A percentile compares a stretch with the other conserved stretches of the same genome.
phyloP scores from a whole-genome alignment of 2,797 vertebrate genomes.

The Gallirallus australis region DNA sequence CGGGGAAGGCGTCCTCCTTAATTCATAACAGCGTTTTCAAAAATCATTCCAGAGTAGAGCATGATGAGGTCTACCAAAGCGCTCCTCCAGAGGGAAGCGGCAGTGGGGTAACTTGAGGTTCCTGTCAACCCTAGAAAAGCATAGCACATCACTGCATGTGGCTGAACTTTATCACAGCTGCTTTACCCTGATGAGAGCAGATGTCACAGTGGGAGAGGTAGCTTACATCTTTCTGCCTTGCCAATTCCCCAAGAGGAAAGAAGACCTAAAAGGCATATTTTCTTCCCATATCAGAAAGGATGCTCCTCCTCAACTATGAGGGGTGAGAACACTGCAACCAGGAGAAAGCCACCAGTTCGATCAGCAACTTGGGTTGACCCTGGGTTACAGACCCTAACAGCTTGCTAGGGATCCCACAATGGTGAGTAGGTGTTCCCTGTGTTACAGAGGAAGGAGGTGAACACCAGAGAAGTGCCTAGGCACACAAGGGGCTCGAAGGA shows the following conservation, averaged over 20 bases:
- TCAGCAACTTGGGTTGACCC: rapidly evolving
- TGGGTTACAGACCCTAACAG: neutral
- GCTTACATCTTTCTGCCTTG: neutral
- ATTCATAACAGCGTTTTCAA: neutral
- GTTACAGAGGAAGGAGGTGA: neutral
- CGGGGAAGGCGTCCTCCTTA: neutral
- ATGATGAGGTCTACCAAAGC: neutral
- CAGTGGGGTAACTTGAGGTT: neutral
- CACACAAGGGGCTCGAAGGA: rapidly evolving
- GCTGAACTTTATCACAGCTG: rapidly evolving
- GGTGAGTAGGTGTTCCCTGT: rapidly evolving
- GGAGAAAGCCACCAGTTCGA: neutral
- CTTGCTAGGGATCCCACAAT: neutral
- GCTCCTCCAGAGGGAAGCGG: neutral
- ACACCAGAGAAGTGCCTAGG: neutral
- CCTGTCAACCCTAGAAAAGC: neutral
- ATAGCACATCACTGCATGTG: rapidly evolving
- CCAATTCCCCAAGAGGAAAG: neutral
- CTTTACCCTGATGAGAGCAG: rapidly evolving
- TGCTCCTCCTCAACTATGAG: neutral
- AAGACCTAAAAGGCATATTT: neutral
- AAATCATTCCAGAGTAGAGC: neutral
- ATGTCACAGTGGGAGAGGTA: rapidly evolving
- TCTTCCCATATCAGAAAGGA: neutral
- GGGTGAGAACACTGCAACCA: neutral